phyloP scores from a whole-genome alignment of 2,113 vertebrate species.

The Ptyas mucosa region DNA sequence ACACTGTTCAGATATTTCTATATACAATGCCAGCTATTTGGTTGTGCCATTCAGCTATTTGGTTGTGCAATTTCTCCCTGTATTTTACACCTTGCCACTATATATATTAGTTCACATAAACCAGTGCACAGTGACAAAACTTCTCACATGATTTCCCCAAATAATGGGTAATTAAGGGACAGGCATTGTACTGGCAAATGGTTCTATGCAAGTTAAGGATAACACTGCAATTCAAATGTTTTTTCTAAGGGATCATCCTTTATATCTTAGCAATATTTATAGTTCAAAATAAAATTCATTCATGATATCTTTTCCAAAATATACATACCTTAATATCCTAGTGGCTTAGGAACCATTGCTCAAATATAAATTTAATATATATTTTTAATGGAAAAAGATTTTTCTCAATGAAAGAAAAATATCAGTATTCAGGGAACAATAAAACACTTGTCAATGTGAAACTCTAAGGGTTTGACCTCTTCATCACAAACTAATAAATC shows the following conservation, averaged over 20 bases:
- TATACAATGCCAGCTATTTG: too few relatives aligned
- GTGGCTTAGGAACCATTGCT: not conserved
- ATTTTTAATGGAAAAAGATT: slow-evolving; percentile 27
- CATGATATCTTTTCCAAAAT: not conserved
- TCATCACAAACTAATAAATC: slow-evolving; percentile 37
- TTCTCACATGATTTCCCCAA: not conserved
- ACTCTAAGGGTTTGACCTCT: slow-evolving; percentile 41
- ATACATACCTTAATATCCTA: slow-evolving; percentile 33
- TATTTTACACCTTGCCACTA: too few relatives aligned
- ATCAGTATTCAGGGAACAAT: slow-evolving; percentile 15
- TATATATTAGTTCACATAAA: not conserved
- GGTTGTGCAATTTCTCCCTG: too few relatives aligned
- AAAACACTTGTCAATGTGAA: slow-evolving; percentile 38
- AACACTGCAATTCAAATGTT: too few relatives aligned
- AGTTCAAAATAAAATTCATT: slow-evolving; percentile 29
- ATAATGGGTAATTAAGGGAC: not conserved
- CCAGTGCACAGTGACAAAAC: not conserved
- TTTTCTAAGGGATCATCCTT: not conserved
- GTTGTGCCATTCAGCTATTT: too few relatives aligned
- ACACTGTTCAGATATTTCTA: too few relatives aligned
- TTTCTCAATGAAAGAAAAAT: slow-evolving; percentile 9
- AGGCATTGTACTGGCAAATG: not conserved
- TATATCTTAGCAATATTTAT: not conserved
- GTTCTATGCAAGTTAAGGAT: not conserved
- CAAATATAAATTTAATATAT: slow-evolving; percentile 32